Conservation (phyloP, 2,113 vertebrate genomes). For the Petromus typicus region DNA sequence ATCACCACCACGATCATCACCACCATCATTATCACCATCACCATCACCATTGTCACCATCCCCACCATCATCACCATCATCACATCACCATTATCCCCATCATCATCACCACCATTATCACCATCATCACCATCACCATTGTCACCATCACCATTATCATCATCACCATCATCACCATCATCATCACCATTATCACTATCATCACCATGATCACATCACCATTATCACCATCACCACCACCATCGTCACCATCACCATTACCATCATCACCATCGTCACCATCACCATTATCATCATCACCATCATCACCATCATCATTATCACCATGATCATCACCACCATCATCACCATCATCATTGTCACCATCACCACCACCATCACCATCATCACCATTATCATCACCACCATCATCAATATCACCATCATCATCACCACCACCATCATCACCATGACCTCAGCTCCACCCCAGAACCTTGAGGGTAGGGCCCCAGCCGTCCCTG, state of each 20-base stretch:
- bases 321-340: too few relatives aligned
- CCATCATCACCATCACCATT: accelerated
- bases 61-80: accelerated
- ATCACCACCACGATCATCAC: accelerated
- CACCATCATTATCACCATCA: accelerated
- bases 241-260: too few relatives aligned
- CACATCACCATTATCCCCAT: accelerated
- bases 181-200: accelerated
- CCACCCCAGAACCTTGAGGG: not conserved
- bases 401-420: too few relatives aligned
- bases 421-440: too few relatives aligned
- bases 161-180: accelerated
- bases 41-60: not conserved
- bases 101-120: accelerated
- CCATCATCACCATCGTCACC: too few relatives aligned
- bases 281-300: too few relatives aligned
- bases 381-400: too few relatives aligned
- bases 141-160: accelerated
- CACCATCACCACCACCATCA: too few relatives aligned
- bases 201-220: accelerated
- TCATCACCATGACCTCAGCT: too few relatives aligned
- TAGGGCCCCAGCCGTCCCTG: accelerated
- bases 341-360: too few relatives aligned
- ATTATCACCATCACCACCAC: too few relatives aligned
- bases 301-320: too few relatives aligned